These are phyloP conservation scores for Mastomys natalensis DNA, from an alignment of 2,113 vertebrate species.

Conservation along the genomic window DNA sequence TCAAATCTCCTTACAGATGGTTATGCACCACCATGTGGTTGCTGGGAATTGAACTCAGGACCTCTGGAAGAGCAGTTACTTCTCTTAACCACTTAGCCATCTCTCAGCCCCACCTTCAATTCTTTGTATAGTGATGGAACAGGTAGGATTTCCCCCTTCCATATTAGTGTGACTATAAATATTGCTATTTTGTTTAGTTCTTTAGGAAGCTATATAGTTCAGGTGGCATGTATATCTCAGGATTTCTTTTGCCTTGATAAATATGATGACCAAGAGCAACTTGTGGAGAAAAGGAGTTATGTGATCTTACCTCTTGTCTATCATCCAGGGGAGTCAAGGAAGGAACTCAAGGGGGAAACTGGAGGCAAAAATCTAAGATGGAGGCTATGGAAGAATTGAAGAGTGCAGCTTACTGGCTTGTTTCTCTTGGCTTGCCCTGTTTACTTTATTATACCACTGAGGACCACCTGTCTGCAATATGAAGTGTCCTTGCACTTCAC, in stretches of 20 bases:
- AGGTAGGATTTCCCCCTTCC: neutral
- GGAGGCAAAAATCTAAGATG: neutral
- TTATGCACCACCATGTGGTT: too few species aligned
- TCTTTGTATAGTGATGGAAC: neutral
- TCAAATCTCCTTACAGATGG: too few species aligned
- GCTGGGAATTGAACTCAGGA: too few species aligned
- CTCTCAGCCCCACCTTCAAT: neutral
- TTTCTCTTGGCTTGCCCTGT: neutral
- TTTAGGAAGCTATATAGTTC: neutral
- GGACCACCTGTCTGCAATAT: neutral
- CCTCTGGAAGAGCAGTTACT: too few species aligned
- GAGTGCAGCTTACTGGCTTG: neutral
- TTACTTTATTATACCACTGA: neutral
- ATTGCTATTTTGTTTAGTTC: neutral
- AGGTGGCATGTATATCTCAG: neutral
- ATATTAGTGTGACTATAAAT: neutral
- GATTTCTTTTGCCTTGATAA: neutral
- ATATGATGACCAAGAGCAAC: neutral
- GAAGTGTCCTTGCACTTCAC: neutral
- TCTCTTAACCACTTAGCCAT: too few species aligned
- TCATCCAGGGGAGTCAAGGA: neutral
- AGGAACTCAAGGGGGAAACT: neutral
- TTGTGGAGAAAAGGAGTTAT: neutral
- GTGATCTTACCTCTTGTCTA: neutral
- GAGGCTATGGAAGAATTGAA: neutral